These are phyloP conservation scores for Petrocephalus microphthalmus DNA, from an alignment of 2,113 vertebrate species.

Conservation along the genomic window DNA sequence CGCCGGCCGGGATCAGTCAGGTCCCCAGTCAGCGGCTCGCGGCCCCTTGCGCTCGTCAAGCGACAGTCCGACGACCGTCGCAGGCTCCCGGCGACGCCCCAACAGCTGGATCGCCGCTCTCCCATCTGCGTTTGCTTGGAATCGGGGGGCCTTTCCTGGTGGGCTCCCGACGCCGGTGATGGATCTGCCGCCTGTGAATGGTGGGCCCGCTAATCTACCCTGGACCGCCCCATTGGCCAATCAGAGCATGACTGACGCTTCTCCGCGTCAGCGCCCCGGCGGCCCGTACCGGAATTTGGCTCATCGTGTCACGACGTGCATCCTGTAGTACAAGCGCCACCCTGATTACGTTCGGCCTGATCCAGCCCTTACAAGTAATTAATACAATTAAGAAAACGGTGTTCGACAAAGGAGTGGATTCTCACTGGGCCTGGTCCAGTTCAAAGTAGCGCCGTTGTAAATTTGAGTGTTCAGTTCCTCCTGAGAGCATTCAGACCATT, in stretches of 20 bases:
- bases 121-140: constrained; percentile 58
- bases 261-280: not conserved
- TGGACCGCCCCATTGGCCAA: constrained; percentile 41
- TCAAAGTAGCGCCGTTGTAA: constrained; percentile 15
- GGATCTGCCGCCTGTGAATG: constrained; percentile 36
- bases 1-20: not conserved
- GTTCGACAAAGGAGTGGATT: not conserved
- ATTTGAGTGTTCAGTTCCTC: constrained; percentile 33
- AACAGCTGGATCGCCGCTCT: constrained; percentile 54
- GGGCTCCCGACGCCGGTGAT: constrained; percentile 52
- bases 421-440: not conserved
- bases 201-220: constrained; percentile 51
- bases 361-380: not conserved
- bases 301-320: not conserved
- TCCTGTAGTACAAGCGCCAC: not conserved
- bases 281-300: not conserved
- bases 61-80: constrained; percentile 44
- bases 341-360: not conserved
- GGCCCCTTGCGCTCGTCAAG: constrained; percentile 5
- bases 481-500: constrained; percentile 35
- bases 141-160: constrained; percentile 51
- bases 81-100: constrained; percentile 49
- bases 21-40: not conserved
- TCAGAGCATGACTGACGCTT: constrained; percentile 27
- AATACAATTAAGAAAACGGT: not conserved